Percentiles rank a stretch among this genome's conserved stretches.
Evolutionary conservation across 2,113 vertebrate genomes (phyloP).

Genomic region (Nansenia antarctica): DNA sequence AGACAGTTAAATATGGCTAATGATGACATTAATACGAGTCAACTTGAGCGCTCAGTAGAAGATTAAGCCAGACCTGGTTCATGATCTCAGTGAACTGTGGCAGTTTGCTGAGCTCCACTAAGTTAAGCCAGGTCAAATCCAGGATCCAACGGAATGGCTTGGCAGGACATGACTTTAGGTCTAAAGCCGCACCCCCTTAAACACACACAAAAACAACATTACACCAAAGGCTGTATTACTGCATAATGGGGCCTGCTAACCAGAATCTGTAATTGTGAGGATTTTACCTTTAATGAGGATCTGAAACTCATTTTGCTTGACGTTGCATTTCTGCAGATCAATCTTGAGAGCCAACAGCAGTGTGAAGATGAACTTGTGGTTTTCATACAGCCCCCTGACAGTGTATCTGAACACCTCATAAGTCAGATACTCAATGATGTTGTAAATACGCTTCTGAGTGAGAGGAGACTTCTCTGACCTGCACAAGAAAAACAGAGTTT

Average conservation of each 20-base stretch:
- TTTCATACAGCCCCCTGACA: conserved; percentile 83
- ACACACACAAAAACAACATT: conserved; percentile 6
- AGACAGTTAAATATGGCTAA: background rate
- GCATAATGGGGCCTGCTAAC: background rate
- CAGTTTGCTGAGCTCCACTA: conserved; percentile 87
- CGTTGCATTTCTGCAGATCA: conserved; percentile 82
- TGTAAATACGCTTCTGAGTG: conserved; percentile 82
- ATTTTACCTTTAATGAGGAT: conserved; percentile 85
- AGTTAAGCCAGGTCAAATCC: conserved; percentile 89
- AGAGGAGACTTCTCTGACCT: conserved; percentile 82
- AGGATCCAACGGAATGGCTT: conserved; percentile 88
- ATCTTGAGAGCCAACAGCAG: conserved; percentile 86
- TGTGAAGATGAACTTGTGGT: conserved; percentile 88
- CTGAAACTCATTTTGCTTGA: conserved; percentile 83
- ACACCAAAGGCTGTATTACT: background rate
- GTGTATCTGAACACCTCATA: conserved; percentile 84
- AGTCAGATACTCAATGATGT: conserved; percentile 87
- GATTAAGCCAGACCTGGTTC: conserved; percentile 70
- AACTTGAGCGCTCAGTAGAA: background rate
- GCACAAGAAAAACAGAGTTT: conserved; percentile 18
- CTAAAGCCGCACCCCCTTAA: conserved; percentile 86
- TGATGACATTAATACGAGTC: background rate
- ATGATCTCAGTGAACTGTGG: conserved; percentile 81
- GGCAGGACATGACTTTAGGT: conserved; percentile 84
- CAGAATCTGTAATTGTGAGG: background rate